A percentile compares a stretch with the other conserved stretches of the same genome.
Evolutionary conservation across 2,797 vertebrate species (phyloP).

Genomic region (Rousettus madagascariensis): DNA sequence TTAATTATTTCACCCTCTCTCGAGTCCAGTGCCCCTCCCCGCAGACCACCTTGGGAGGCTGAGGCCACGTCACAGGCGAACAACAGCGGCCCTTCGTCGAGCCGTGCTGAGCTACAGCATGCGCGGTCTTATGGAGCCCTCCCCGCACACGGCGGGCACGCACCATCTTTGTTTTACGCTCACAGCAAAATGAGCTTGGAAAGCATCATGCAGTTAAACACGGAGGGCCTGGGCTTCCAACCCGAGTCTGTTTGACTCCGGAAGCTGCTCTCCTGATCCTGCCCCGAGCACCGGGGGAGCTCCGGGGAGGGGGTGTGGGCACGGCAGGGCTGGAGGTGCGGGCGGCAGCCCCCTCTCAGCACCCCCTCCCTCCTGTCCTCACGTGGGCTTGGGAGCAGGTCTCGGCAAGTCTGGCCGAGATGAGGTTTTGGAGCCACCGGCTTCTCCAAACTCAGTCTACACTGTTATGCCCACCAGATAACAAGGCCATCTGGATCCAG

Average conservation of each 20-base stretch:
- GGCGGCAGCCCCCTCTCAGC: background rate
- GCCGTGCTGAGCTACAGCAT: fast-evolving
- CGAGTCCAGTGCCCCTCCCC: background rate
- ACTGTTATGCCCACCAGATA: background rate
- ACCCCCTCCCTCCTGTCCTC: too few relatives aligned
- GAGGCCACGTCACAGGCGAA: background rate
- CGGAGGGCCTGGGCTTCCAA: background rate
- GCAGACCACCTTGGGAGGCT: background rate
- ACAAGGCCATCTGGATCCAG: background rate
- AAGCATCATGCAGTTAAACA: background rate
- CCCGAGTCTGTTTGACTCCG: background rate
- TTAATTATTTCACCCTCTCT: background rate
- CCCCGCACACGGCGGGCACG: background rate
- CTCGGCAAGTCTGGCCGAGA: background rate
- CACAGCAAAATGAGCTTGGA: background rate
- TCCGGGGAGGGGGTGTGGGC: background rate
- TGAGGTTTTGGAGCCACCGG: background rate
- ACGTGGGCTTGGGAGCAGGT: background rate
- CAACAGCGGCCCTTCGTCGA: background rate
- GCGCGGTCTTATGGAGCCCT: background rate
- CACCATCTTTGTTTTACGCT: background rate
- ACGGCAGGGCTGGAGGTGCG: background rate
- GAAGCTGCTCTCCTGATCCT: background rate
- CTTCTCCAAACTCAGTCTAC: background rate
- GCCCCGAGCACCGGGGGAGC: background rate